Evolutionary conservation across 2,113 vertebrate species (phyloP), one percentile per base, ranked within the genome.

Genomic region (Sander vitreus): DNA sequence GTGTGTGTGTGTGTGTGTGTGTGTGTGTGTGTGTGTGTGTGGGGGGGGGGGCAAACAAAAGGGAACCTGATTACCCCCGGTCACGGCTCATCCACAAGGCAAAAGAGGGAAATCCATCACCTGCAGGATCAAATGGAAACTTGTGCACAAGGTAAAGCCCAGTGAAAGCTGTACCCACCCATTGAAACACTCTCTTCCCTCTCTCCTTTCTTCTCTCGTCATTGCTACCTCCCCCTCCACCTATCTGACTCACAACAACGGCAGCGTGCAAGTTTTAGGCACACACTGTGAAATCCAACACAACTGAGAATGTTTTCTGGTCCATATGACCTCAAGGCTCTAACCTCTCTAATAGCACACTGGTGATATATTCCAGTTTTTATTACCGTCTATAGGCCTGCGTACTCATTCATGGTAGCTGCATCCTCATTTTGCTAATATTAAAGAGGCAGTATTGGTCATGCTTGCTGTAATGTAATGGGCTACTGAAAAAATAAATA

Each of bases 231-330:
- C 63, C 65, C 67, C 74, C 55, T 25, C 80, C 73, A 50, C 67
- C 70, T 69, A 78, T 69, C 74, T 87, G 89, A 91, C 88, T 91
- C 92, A 91, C 89, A 91, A 75, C 66, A 67, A 81, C 86, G 4
- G 64, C 88, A 76, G 70, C 18, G 39, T 93, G 94, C 74, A 91
- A 95, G 82, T 94, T 94, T 93, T 95, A 78, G 90, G 73, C 89
- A 70, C 83, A 59, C 70, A 81, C 91, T 94, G 95, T 92, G 93
- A 95, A 95, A 94, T 92, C 88, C 90, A 93, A 90, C 89, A 84
- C 81, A 88, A 84, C 83, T n/a, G 81, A 80, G 85, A 90, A 87
- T 83, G 89, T 89, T 89, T 93, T 88, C 85, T 83, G 85, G 82
- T 91, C 80, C 81, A 80, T 85, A 89, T 91, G 89, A 93, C 92